Evolutionary conservation across 2,888 invertebrate species (phyloP).

Genomic region (Athrips mouffetella): DNA sequence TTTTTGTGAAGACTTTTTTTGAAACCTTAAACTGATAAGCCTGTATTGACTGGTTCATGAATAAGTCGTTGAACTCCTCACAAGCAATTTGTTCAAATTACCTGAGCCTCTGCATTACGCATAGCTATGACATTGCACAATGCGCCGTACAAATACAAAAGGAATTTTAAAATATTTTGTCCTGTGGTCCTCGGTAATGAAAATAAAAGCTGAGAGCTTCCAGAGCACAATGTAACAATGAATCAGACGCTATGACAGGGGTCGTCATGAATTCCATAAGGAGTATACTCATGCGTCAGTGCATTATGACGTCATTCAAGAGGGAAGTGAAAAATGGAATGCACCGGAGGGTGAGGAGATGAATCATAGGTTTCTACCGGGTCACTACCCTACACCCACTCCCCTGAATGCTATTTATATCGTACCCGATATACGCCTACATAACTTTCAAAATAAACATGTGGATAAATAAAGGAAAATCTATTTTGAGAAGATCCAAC

Average conservation of each 20-base stretch:
- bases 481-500: slow-evolving; percentile 1
- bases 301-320: slow-evolving; percentile 64
- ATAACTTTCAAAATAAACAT: slow-evolving; percentile 1
- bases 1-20: slow-evolving; percentile 2
- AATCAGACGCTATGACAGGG: slow-evolving; percentile 57
- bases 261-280: slow-evolving; percentile 53
- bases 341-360: slow-evolving; percentile 67
- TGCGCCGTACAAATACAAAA: slow-evolving; percentile 25
- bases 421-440: slow-evolving; percentile 34
- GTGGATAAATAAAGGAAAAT: too few species aligned
- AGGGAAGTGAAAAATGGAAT: slow-evolving; percentile 58
- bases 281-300: slow-evolving; percentile 47
- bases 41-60: background rate
- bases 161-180: slow-evolving; percentile 32
- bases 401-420: slow-evolving; percentile 59
- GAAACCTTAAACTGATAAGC: slow-evolving; percentile 4
- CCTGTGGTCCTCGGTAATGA: slow-evolving; percentile 33
- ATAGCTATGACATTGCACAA: slow-evolving; percentile 19
- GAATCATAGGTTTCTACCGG: slow-evolving; percentile 70
- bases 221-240: slow-evolving; percentile 45
- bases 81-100: slow-evolving; percentile 34
- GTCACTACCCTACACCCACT: slow-evolving; percentile 51
- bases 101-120: slow-evolving; percentile 32
- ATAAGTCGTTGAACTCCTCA: slow-evolving; percentile 20
- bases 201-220: slow-evolving; percentile 41